Percentiles rank a stretch among this genome's conserved stretches.
These are phyloP conservation scores for Elgaria multicarinata DNA, from an alignment of 2,113 vertebrate species.

Conservation along the genomic window DNA sequence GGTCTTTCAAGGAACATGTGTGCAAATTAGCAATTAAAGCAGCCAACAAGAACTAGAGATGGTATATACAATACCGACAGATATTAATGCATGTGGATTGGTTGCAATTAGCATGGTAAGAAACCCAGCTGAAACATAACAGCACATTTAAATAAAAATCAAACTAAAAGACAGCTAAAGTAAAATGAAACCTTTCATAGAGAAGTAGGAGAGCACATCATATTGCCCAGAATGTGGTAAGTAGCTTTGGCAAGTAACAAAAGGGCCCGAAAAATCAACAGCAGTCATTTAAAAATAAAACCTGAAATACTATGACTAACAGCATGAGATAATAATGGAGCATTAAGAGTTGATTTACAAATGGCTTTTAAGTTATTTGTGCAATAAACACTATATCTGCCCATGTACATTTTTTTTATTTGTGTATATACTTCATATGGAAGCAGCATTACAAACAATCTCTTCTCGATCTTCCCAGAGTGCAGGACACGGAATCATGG, in stretches of 20 bases:
- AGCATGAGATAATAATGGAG: neutral
- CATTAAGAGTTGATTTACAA: neutral
- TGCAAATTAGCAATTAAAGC: slow-evolving; percentile 46
- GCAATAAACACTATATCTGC: neutral
- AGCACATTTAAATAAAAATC: slow-evolving; percentile 1
- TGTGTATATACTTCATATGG: neutral
- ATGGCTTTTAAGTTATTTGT: neutral
- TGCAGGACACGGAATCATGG: too few species aligned
- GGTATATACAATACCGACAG: slow-evolving; percentile 11
- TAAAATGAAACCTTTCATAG: slow-evolving; percentile 23
- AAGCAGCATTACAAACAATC: too few species aligned
- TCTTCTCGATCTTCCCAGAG: too few species aligned
- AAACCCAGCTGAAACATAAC: slow-evolving; percentile 28
- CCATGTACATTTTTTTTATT: neutral
- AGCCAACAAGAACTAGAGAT: slow-evolving; percentile 23
- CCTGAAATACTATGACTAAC: neutral
- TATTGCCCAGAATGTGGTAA: slow-evolving; percentile 1
- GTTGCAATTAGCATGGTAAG: slow-evolving; percentile 1
- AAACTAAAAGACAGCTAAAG: neutral
- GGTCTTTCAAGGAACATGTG: neutral
- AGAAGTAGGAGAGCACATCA: neutral
- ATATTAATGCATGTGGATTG: slow-evolving; percentile 31
- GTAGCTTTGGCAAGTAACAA: neutral
- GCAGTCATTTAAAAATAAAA: neutral
- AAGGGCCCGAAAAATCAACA: neutral